phyloP scores from a whole-genome alignment of 2,797 vertebrate species.

The Myioborus melanocephalus region DNA sequence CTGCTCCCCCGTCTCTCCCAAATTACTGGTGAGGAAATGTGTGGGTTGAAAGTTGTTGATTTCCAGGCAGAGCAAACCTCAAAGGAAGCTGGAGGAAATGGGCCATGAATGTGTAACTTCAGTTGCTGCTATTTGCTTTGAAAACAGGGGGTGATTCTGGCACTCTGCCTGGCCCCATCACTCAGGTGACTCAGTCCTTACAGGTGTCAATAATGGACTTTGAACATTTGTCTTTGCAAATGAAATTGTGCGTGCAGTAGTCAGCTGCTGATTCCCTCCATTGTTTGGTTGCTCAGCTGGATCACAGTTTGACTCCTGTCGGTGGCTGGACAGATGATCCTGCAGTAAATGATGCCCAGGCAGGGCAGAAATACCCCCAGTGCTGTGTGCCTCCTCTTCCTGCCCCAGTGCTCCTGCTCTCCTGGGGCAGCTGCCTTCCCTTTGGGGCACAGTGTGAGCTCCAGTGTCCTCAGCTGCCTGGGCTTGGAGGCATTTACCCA shows the following conservation, averaged over 20 bases:
- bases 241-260: not conserved
- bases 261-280: not conserved
- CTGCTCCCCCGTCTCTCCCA: not conserved
- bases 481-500: not conserved
- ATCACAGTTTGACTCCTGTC: not conserved
- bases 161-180: not conserved
- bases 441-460: not conserved
- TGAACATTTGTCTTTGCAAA: not conserved
- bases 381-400: not conserved
- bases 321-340: not conserved
- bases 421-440: not conserved
- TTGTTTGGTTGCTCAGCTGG: not conserved
- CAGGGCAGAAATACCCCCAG: not conserved
- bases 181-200: not conserved
- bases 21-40: not conserved
- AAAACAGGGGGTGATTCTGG: not conserved
- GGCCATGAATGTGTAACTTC: not conserved
- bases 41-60: not conserved
- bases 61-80: not conserved
- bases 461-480: not conserved
- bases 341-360: not conserved
- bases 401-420: not conserved
- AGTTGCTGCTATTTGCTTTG: not conserved
- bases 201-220: not conserved
- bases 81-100: not conserved